These are phyloP conservation scores for Enteromius viviparus DNA, from an alignment of 2,797 vertebrate species.

Conservation along the genomic window DNA sequence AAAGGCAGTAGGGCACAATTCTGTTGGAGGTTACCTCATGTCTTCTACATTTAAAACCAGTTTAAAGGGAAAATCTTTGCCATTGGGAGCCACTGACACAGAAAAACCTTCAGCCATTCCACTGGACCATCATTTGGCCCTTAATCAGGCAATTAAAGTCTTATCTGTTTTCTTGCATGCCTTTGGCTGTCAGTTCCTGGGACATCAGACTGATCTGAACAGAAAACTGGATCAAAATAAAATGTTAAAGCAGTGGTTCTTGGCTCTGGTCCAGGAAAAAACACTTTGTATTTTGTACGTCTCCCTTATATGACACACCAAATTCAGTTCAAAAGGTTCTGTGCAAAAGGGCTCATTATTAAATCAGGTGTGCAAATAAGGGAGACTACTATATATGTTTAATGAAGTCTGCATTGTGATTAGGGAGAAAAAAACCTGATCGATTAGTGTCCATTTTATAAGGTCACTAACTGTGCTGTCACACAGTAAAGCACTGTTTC, in stretches of 20 bases:
- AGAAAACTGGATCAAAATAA: not conserved
- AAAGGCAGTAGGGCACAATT: not conserved
- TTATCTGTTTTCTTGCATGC: not conserved
- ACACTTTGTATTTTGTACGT: not conserved
- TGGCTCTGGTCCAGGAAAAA: not conserved
- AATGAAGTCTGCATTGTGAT: conserved; percentile 7
- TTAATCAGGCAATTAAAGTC: not conserved
- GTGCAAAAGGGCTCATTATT: not conserved
- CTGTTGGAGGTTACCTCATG: not conserved
- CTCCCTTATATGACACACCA: not conserved
- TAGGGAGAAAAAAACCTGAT: not conserved
- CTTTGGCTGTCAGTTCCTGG: not conserved
- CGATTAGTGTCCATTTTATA: not conserved
- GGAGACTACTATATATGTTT: not conserved
- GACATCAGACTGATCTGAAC: not conserved
- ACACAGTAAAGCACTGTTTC: conserved; percentile 59
- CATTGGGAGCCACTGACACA: not conserved
- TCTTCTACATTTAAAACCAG: not conserved
- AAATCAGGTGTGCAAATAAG: not conserved
- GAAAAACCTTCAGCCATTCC: not conserved
- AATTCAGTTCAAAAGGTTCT: not conserved
- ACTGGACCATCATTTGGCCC: too few species aligned
- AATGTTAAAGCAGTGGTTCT: not conserved
- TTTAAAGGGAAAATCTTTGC: not conserved
- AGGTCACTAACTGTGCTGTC: not conserved